These are phyloP conservation scores for Sinosuthora webbiana DNA, from an alignment of 2,113 vertebrate species.

Conservation along the genomic window DNA sequence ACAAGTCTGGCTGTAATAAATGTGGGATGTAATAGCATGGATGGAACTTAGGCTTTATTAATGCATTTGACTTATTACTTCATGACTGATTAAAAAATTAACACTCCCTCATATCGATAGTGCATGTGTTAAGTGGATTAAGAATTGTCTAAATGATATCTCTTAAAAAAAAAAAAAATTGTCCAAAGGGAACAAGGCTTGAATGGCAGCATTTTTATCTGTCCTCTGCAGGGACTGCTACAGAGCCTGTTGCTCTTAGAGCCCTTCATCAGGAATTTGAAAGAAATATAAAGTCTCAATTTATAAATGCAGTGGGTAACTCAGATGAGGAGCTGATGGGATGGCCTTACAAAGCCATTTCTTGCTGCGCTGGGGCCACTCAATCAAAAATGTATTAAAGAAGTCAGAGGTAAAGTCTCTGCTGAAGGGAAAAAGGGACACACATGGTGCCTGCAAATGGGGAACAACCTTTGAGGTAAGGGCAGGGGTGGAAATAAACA, in stretches of 20 bases:
- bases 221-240: neutral
- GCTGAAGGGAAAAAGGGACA: neutral
- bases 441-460: neutral
- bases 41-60: conserved; percentile 45
- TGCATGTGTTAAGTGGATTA: conserved; percentile 42
- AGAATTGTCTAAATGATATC: conserved; percentile 23
- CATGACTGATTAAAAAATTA: conserved; percentile 65
- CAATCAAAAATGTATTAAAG: neutral
- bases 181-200: neutral
- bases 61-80: conserved; percentile 32
- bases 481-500: neutral
- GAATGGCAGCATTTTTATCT: conserved; percentile 47
- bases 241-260: neutral
- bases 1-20: conserved; percentile 46
- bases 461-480: neutral
- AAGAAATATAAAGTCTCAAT: neutral
- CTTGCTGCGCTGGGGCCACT: neutral
- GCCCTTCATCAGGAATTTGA: neutral
- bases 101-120: conserved; percentile 10
- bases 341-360: neutral
- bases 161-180: conserved; percentile 21
- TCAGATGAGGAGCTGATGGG: neutral
- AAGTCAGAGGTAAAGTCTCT: neutral
- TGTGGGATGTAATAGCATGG: conserved; percentile 32
- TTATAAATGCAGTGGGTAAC: neutral